Evolutionary conservation across 2,113 vertebrate genomes (phyloP).

Genomic region (Mobula birostris): DNA sequence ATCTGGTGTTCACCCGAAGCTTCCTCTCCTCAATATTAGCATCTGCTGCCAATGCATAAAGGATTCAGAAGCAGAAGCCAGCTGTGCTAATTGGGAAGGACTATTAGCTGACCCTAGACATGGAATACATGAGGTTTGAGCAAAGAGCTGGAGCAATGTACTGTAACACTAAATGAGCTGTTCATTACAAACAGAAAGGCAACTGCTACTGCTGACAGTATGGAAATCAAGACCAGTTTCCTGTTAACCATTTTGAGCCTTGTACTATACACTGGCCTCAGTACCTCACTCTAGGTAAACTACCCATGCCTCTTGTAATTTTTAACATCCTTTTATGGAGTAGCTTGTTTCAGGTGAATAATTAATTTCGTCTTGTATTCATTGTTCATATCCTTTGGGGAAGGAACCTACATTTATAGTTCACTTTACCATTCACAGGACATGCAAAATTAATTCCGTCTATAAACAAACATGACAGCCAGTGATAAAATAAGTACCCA

Average conservation of each 20-base stretch:
- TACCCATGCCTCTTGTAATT: background rate
- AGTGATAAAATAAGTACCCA: background rate
- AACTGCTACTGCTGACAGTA: background rate
- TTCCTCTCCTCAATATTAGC: background rate
- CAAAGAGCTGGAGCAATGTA: background rate
- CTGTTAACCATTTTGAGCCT: background rate
- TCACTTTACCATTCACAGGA: no score
- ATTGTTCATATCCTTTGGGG: background rate
- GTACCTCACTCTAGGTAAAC: background rate
- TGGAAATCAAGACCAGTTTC: background rate
- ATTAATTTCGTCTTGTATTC: background rate
- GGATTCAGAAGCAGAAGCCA: background rate
- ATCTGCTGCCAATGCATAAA: no score
- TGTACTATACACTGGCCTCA: background rate
- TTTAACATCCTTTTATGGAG: background rate
- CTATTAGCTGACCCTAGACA: background rate
- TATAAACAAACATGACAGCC: background rate
- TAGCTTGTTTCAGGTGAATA: no score
- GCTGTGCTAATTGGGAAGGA: background rate
- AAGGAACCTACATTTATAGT: background rate
- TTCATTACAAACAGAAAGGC: background rate
- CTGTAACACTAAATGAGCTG: background rate
- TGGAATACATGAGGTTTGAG: background rate
- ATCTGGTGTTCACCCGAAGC: background rate
- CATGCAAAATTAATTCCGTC: background rate